phyloP scores from a whole-genome alignment of 30 jellyfish, hydroid and myxozoan genomes.

The Catostylus mosaicus region DNA sequence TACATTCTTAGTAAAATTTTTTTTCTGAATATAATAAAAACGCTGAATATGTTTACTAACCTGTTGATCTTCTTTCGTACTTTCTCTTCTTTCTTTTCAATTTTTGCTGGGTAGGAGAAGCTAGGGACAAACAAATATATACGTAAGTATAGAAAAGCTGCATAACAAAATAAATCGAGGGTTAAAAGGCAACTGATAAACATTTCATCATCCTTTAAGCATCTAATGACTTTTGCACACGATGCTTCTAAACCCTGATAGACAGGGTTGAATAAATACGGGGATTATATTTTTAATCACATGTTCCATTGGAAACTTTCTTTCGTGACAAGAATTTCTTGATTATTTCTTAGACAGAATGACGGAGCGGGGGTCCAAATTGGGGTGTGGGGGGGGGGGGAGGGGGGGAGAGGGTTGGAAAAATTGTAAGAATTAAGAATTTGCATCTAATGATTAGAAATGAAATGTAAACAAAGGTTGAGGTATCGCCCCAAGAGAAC shows the following conservation, averaged over 20 bases:
- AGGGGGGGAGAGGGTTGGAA: neutral
- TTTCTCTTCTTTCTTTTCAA: conserved; percentile 52
- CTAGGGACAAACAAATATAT: neutral
- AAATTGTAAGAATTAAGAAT: neutral
- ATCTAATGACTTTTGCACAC: neutral
- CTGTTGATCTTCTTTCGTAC: conserved; percentile 46
- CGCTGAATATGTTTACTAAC: neutral
- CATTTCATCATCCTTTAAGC: neutral
- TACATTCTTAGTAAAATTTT: neutral
- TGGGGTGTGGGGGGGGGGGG: neutral
- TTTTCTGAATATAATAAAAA: neutral
- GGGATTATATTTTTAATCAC: too few species aligned
- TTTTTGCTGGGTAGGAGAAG: conserved; percentile 4
- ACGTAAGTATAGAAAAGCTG: neutral
- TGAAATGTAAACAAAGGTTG: neutral
- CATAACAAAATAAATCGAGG: neutral
- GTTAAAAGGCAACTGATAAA: neutral
- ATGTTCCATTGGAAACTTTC: too few species aligned
- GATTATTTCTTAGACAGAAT: too few species aligned
- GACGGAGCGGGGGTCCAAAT: too few species aligned
- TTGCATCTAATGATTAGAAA: neutral
- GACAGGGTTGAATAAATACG: too few species aligned
- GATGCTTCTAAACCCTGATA: neutral
- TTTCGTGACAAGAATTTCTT: too few species aligned
- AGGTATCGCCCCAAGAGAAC: neutral